Conservation (phyloP, 2,888 invertebrate species). For the Strigamia maritima region DNA sequence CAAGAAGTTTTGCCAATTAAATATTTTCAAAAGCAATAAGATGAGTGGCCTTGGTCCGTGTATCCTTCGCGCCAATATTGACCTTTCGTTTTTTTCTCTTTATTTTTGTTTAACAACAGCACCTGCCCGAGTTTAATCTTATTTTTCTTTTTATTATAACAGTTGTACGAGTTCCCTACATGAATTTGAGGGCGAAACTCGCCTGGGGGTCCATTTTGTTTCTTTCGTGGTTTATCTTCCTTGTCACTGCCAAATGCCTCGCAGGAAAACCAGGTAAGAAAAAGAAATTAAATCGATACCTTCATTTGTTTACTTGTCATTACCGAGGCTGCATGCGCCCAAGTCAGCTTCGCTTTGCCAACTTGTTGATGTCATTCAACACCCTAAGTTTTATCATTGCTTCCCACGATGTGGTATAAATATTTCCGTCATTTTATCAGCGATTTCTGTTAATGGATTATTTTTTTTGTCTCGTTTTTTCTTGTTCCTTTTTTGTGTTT, state of each 20-base stretch:
- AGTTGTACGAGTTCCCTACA: conserved; percentile 22
- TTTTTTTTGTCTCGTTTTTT: background rate
- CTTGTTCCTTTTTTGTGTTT: background rate
- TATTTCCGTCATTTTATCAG: background rate
- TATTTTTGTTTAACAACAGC: background rate
- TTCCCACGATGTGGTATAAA: background rate
- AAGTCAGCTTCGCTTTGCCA: background rate
- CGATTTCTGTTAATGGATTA: background rate
- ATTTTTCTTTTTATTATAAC: background rate
- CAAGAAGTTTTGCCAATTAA: background rate
- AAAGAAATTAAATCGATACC: background rate
- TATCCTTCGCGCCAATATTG: conserved; percentile 11
- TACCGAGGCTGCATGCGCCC: background rate
- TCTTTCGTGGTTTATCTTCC: background rate
- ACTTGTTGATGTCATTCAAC: conserved; percentile 6
- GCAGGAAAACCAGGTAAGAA: conserved; percentile 19
- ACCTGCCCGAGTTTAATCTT: conserved; percentile 2
- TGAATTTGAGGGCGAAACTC: conserved; percentile 19
- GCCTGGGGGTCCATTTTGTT: conserved; percentile 19
- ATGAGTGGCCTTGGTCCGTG: background rate
- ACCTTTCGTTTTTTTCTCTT: background rate
- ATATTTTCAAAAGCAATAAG: background rate
- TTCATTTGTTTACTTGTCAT: background rate
- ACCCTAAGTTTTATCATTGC: background rate
- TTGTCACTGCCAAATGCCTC: conserved; percentile 7